Conservation (phyloP, 2,888 invertebrate genomes). For the Osmoderma eremita region DNA sequence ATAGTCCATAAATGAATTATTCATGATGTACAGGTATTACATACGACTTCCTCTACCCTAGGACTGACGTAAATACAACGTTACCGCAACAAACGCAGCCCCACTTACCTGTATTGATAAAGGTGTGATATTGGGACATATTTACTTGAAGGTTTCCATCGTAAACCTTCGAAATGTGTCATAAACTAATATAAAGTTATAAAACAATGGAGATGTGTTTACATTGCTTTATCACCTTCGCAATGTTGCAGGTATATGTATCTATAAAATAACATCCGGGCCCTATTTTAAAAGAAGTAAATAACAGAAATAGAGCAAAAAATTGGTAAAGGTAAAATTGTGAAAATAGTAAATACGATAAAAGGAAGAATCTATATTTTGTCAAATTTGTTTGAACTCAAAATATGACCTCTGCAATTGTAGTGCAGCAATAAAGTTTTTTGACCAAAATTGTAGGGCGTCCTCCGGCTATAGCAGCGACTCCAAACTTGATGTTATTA, state of each 20-base stretch:
- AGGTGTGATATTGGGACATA: slow-evolving; percentile 14
- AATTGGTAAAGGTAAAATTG: background rate
- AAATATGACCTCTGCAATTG: too few relatives aligned
- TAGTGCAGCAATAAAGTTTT: too few relatives aligned
- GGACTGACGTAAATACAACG: too few relatives aligned
- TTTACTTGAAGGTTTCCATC: background rate
- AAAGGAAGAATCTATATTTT: too few relatives aligned
- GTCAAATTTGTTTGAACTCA: too few relatives aligned
- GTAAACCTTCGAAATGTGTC: slow-evolving; percentile 14
- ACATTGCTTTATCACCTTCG: slow-evolving; percentile 8
- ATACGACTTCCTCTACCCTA: too few relatives aligned
- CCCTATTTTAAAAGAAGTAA: background rate
- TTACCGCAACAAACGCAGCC: slow-evolving; percentile 2
- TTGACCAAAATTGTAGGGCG: too few relatives aligned
- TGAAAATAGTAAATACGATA: too few relatives aligned
- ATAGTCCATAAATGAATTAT: too few relatives aligned
- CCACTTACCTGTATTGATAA: background rate
- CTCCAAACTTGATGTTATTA: too few relatives aligned
- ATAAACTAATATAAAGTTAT: slow-evolving; percentile 18
- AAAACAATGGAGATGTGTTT: slow-evolving; percentile 27
- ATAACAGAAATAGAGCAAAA: background rate
- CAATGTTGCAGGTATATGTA: slow-evolving; percentile 17
- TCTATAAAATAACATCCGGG: background rate
- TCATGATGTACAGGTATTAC: too few relatives aligned
- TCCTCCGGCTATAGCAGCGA: too few relatives aligned